Evolutionary conservation across 2,113 vertebrate species (phyloP).

Genomic region (Ibidorhyncha struthersii): DNA sequence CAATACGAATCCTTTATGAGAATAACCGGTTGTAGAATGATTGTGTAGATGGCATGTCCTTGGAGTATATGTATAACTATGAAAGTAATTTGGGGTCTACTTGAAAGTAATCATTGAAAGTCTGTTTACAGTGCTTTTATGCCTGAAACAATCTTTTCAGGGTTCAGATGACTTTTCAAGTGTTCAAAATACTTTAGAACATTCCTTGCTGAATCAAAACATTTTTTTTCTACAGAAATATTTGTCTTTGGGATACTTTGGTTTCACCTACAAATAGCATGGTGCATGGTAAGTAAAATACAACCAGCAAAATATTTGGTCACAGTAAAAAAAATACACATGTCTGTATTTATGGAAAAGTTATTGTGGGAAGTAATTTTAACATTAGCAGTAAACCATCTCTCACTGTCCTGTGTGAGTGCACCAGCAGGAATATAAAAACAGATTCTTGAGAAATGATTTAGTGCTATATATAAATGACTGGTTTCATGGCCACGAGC

Average conservation of each 20-base stretch:
- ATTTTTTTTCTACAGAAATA: constrained; percentile 80
- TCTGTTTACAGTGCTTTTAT: background rate
- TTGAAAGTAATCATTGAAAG: background rate
- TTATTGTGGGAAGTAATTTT: background rate
- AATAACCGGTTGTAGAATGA: background rate
- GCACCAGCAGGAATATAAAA: background rate
- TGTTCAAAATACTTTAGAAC: background rate
- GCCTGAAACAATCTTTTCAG: background rate
- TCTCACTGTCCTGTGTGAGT: background rate
- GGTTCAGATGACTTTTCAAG: background rate
- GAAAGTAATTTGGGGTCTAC: background rate
- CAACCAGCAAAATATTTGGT: background rate
- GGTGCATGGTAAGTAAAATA: constrained; percentile 86
- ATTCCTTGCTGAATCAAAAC: background rate
- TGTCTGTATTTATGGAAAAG: background rate
- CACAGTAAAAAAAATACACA: background rate
- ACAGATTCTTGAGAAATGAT: background rate
- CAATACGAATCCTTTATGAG: background rate
- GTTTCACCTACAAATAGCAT: constrained; percentile 88
- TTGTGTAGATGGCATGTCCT: background rate
- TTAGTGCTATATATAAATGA: background rate
- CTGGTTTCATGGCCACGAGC: background rate
- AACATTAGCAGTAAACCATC: background rate
- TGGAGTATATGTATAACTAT: background rate
- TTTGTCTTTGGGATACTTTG: constrained; percentile 97